Evolutionary conservation across 2,888 invertebrate species (phyloP), one percentile per base, ranked within the genome.

Genomic region (Megastigmus dorsalis): DNA sequence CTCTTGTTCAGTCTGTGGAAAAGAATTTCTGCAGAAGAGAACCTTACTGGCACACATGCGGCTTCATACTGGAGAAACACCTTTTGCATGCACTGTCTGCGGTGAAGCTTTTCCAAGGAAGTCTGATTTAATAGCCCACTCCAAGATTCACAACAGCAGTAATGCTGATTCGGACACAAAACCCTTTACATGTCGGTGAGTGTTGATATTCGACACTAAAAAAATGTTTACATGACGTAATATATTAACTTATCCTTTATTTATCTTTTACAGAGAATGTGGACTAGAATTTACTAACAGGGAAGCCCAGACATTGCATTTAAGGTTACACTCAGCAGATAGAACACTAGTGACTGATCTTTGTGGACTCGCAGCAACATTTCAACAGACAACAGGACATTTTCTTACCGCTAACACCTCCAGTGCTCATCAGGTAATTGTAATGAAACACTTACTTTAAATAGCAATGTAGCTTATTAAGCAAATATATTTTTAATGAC

Each of bases 11-110:
- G 93, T 93, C 54, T 95, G 95, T 86, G 94, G 94, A 71, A 95
- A 95, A 88, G 95, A 95, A 89, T 95, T 95, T 89, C 89, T 95
- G 80, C 95, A 95, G 89, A 95, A 95, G 86, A 89, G 95, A 80
- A 95, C 95, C 6, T 90, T 95, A 10, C 91, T 94, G 76, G 92
- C 94, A n/a, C 95, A 95, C 82, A 93, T 94, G 92, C 92, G 93
- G 84, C 90, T 93, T 45, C 94, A 95, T 83, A 93, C 93, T 23
- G 93, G 93, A 7, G 94, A 94, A 83, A 93, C 93, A 55, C 92
- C 93, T 0, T 93, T 93, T 77, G 92, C 93, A 10, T 94, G 94
- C 82, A 90, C 93, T 62, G 93, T 93, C 79, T 94, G 94, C 82
- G 94, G 94, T 20, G 94, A 94, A 86, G 93, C 93, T 13, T 94